Conservation (phyloP, 2,113 vertebrate species). For the Syrmaticus mikado region DNA sequence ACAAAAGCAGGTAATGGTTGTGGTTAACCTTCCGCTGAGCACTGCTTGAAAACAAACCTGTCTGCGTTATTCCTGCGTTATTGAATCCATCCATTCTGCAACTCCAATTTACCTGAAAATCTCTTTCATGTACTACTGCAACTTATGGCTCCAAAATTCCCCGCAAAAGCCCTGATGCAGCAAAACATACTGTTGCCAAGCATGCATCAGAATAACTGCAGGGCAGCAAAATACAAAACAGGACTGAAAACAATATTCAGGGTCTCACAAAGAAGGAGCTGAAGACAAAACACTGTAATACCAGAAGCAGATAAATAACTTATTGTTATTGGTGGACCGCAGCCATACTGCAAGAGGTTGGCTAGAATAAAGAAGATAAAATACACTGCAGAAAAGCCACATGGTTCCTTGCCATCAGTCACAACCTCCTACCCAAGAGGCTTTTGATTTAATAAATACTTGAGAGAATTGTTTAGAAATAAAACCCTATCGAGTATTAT, state of each 20-base stretch:
- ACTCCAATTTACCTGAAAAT: not conserved
- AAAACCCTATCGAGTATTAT: not conserved
- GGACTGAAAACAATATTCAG: not conserved
- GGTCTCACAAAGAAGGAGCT: not conserved
- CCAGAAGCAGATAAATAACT: not conserved
- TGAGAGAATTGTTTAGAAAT: not conserved
- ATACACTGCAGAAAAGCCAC: not conserved
- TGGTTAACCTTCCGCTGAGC: constrained; percentile 3
- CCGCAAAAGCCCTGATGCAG: not conserved
- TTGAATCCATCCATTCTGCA: not conserved
- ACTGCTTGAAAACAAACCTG: not conserved
- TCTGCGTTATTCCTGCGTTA: not conserved
- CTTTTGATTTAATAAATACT: not conserved
- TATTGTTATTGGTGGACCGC: not conserved
- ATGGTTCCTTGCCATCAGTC: not conserved
- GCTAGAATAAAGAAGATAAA: not conserved
- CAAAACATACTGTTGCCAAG: not conserved
- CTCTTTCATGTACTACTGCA: not conserved
- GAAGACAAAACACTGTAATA: not conserved
- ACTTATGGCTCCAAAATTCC: not conserved
- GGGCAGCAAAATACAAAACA: not conserved
- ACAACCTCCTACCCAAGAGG: not conserved
- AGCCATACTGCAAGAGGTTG: not conserved
- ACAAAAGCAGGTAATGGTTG: not conserved
- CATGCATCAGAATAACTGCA: not conserved